phyloP scores from a whole-genome alignment of 1,140 invertebrate genomes.

The Drosophila suzukii region DNA sequence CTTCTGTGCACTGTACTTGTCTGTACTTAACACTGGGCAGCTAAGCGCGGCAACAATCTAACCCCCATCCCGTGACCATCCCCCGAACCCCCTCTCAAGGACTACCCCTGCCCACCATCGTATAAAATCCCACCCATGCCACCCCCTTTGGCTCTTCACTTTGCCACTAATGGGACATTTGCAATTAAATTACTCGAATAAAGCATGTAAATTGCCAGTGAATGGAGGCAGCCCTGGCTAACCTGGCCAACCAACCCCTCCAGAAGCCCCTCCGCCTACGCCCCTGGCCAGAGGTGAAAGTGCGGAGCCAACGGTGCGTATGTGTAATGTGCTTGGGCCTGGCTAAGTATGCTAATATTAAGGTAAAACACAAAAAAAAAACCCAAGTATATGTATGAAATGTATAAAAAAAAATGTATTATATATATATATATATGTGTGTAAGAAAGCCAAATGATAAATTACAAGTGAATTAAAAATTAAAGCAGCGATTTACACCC shows the following conservation, averaged over 20 bases:
- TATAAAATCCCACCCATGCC: neutral
- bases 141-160: conserved; percentile 37
- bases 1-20: conserved; percentile 17
- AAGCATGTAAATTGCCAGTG: conserved; percentile 82
- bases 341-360: conserved; percentile 67
- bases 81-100: neutral
- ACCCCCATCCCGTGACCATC: conserved; percentile 4
- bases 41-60: conserved; percentile 26
- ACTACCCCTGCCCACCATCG: neutral
- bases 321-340: conserved; percentile 72
- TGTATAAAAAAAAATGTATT: conserved; percentile 3
- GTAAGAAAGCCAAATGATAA: conserved; percentile 8
- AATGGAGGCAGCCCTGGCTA: conserved; percentile 46
- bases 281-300: conserved; percentile 48
- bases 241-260: neutral
- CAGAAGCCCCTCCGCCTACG: neutral
- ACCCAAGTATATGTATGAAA: neutral
- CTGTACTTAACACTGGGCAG: conserved; percentile 38
- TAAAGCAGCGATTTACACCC: neutral
- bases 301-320: conserved; percentile 64
- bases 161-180: conserved; percentile 74
- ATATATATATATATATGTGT: neutral
- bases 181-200: conserved; percentile 82
- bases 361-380: conserved; percentile 20
- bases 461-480: conserved; percentile 9